Evolutionary conservation across 2,888 invertebrate species (phyloP).

Genomic region (Platerodrilus igneus): DNA sequence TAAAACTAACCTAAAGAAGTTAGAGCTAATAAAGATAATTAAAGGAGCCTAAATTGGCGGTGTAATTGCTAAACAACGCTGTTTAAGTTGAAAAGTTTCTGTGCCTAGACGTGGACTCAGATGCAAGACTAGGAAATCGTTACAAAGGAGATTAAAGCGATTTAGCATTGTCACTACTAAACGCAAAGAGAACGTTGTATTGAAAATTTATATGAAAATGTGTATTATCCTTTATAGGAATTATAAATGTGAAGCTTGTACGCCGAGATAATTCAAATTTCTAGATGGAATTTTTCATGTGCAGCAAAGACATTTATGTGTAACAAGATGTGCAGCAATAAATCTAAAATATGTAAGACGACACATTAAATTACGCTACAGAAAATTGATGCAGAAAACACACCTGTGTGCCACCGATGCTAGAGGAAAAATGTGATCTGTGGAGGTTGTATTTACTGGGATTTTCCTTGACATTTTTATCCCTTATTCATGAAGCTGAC

Average conservation of each 20-base stretch:
- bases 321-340: constrained; percentile 28
- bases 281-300: constrained; percentile 19
- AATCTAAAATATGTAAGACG: constrained; percentile 41
- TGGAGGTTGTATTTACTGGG: constrained; percentile 18
- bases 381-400: constrained; percentile 36
- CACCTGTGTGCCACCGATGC: constrained; percentile 24
- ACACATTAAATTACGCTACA: constrained; percentile 37
- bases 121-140: constrained; percentile 23
- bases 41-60: constrained; percentile 18
- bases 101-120: constrained; percentile 26
- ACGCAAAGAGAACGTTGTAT: no score
- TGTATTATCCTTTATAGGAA: constrained; percentile 4
- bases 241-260: constrained; percentile 7
- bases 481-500: constrained; percentile 23
- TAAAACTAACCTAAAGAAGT: constrained; percentile 19
- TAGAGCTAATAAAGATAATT: constrained; percentile 23
- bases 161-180: constrained; percentile 24
- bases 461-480: constrained; percentile 19
- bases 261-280: constrained; percentile 14
- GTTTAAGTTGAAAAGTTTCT: constrained; percentile 22
- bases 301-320: constrained; percentile 19
- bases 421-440: constrained; percentile 17
- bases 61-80: constrained; percentile 23
- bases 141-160: constrained; percentile 26
- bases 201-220: constrained; percentile 7